Conservation (phyloP, 2,113 vertebrate species). For the Morone saxatilis region DNA sequence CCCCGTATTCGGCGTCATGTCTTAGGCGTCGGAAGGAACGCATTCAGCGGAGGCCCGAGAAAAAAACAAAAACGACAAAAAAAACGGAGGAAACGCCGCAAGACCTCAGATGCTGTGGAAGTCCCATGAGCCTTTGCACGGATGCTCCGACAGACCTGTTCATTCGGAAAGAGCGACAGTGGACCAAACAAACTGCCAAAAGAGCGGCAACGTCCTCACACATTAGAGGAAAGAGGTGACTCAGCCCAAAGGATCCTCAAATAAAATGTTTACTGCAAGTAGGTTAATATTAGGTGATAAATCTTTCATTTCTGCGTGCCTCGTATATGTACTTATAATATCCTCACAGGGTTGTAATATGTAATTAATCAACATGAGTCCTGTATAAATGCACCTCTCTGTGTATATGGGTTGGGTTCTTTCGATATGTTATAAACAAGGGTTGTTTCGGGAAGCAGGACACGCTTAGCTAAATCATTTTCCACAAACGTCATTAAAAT, state of each 20-base stretch:
- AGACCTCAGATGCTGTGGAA: slow-evolving; percentile 53
- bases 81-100: neutral
- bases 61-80: neutral
- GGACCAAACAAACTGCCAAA: slow-evolving; percentile 71
- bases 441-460: slow-evolving; percentile 20
- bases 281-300: slow-evolving; percentile 67
- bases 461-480: slow-evolving; percentile 1
- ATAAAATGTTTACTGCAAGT: slow-evolving; percentile 71
- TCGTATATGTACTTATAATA: slow-evolving; percentile 61
- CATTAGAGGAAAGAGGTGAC: slow-evolving; percentile 59
- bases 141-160: slow-evolving; percentile 50
- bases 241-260: slow-evolving; percentile 61
- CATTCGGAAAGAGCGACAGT: slow-evolving; percentile 54
- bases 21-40: slow-evolving; percentile 73
- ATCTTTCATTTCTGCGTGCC: slow-evolving; percentile 73
- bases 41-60: slow-evolving; percentile 41
- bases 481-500: neutral
- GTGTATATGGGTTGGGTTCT: slow-evolving; percentile 67
- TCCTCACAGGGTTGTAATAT: slow-evolving; percentile 69
- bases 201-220: slow-evolving; percentile 40
- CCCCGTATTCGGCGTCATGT: slow-evolving; percentile 98
- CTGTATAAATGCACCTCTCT: slow-evolving; percentile 67
- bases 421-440: slow-evolving; percentile 40
- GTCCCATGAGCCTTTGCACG: slow-evolving; percentile 67
- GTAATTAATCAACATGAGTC: slow-evolving; percentile 68